phyloP scores from a whole-genome alignment of 92 coral and sea anemone genomes.

The Porites cylindrica region DNA sequence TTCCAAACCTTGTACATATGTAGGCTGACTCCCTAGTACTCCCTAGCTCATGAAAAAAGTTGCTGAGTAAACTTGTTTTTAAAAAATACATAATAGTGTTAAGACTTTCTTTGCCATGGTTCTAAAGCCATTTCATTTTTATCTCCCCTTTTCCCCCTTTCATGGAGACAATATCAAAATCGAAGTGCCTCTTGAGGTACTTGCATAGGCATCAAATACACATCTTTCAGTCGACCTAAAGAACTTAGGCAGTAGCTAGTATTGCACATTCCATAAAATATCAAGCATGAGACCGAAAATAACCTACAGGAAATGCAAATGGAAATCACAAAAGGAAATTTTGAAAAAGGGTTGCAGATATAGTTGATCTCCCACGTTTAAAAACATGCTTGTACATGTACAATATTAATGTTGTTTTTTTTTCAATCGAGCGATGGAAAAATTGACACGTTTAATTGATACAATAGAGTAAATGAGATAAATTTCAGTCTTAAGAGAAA shows the following conservation, averaged over 20 bases:
- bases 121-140: neutral
- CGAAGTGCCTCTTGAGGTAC: neutral
- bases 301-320: neutral
- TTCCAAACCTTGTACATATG: no score
- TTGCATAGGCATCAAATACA: neutral
- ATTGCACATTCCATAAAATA: neutral
- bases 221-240: neutral
- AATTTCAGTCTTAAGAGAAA: neutral
- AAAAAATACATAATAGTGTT: neutral
- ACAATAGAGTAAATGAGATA: neutral
- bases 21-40: no score
- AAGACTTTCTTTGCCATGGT: neutral
- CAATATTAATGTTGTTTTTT: conserved; percentile 20
- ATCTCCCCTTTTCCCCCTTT: neutral
- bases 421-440: neutral
- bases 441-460: neutral
- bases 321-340: neutral
- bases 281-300: neutral
- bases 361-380: conserved; percentile 28
- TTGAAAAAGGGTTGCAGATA: neutral
- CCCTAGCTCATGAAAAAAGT: no score
- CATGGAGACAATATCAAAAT: conserved; percentile 6
- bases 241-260: neutral
- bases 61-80: no score
- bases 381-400: conserved; percentile 23